Evolutionary conservation across 23 tunicate genomes (phyloP).

Genomic region (Phallusia fumigata): DNA sequence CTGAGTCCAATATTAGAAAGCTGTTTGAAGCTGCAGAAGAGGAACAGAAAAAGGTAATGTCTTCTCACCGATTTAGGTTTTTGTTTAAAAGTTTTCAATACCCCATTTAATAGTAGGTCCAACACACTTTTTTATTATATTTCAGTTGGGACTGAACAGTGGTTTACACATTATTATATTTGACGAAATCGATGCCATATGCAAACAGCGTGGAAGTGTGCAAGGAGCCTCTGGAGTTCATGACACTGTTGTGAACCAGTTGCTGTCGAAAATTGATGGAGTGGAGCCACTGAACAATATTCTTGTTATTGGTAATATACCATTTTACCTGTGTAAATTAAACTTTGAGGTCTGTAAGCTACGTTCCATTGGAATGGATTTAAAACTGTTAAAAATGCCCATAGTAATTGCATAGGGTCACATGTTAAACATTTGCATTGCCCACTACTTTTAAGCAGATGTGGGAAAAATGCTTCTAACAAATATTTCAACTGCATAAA

Average conservation of each 20-base stretch:
- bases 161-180: constrained; percentile 97
- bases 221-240: constrained; percentile 93
- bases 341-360: no score
- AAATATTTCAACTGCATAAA: no score
- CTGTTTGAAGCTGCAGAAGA: constrained; percentile 98
- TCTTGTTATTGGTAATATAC: constrained; percentile 87
- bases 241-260: constrained; percentile 98
- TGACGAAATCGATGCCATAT: constrained; percentile 97
- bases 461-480: no score
- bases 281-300: constrained; percentile 93
- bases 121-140: background rate
- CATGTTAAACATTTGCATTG: no score
- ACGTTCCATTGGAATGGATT: no score
- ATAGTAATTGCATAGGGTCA: no score
- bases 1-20: constrained; percentile 90
- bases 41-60: constrained; percentile 76
- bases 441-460: no score
- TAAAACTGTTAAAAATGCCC: no score
- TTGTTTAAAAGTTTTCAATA: background rate
- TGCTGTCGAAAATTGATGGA: constrained; percentile 99
- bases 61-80: no score
- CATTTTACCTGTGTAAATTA: no score
- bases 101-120: background rate
- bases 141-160: constrained; percentile 83
- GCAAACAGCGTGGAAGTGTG: constrained; percentile 93